A percentile compares a stretch with the other conserved stretches of the same genome.
These are phyloP conservation scores for Castor canadensis DNA, from an alignment of 2,113 vertebrate species.

Conservation along the genomic window DNA sequence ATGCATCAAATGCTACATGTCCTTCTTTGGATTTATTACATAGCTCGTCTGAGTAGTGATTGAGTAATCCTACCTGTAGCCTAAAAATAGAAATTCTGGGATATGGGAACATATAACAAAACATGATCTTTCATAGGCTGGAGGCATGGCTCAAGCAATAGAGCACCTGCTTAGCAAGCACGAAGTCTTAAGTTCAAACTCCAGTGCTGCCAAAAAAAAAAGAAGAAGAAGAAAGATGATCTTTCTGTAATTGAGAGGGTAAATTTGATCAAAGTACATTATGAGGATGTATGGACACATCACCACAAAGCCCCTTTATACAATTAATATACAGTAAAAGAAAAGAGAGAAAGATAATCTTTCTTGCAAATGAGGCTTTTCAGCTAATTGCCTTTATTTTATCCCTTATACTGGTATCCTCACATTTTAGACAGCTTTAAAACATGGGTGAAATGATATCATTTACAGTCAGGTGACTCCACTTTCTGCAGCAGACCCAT, in stretches of 20 bases:
- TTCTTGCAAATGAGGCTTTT: not conserved
- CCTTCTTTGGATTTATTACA: not conserved
- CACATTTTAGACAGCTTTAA: not conserved
- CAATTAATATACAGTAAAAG: too few species aligned
- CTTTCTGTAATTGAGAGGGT: too few species aligned
- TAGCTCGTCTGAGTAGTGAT: not conserved
- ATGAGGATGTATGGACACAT: too few species aligned
- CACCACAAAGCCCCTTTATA: too few species aligned
- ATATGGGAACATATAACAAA: not conserved
- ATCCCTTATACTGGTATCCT: not conserved
- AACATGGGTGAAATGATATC: not conserved
- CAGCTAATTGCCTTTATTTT: constrained; percentile 29
- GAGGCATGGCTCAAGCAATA: too few species aligned
- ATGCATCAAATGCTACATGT: not conserved
- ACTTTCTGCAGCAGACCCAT: not conserved
- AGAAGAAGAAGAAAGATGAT: too few species aligned
- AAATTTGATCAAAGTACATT: too few species aligned
- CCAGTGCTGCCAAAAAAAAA: too few species aligned
- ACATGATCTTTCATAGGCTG: not conserved
- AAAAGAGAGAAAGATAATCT: too few species aligned
- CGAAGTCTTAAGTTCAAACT: too few species aligned
- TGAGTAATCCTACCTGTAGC: not conserved
- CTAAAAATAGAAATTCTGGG: not conserved
- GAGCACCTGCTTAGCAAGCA: too few species aligned
- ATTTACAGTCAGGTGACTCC: not conserved